phyloP scores from a whole-genome alignment of 2,888 invertebrate species.

The Cosmopolites sordidus region DNA sequence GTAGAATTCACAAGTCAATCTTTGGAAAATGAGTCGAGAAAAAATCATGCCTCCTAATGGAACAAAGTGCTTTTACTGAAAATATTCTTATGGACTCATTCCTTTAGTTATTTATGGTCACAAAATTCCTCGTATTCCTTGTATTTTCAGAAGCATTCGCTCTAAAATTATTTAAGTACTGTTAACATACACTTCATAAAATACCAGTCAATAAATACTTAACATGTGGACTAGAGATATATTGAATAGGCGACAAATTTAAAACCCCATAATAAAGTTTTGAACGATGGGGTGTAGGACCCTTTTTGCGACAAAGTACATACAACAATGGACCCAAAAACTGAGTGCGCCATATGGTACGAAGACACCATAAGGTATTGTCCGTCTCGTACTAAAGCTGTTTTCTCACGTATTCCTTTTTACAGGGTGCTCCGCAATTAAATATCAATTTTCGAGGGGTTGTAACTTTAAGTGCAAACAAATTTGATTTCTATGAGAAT shows the following conservation, averaged over 20 bases:
- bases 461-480: no score
- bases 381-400: no score
- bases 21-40: background rate
- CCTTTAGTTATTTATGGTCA: no score
- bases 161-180: background rate
- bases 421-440: no score
- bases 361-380: conserved; percentile 20
- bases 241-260: conserved; percentile 27
- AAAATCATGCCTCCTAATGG: conserved; percentile 8
- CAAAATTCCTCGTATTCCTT: no score
- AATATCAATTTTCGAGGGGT: no score
- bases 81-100: no score
- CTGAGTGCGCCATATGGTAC: conserved; percentile 23
- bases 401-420: no score
- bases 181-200: no score
- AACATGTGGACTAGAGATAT: conserved; percentile 12
- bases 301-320: conserved; percentile 25
- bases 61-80: background rate
- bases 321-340: conserved; percentile 21
- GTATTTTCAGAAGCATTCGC: conserved; percentile 7
- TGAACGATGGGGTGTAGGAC: conserved; percentile 20
- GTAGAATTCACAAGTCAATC: conserved; percentile 2
- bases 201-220: no score
- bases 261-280: conserved; percentile 23
- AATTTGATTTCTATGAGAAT: no score